Conservation (phyloP, 2,888 invertebrate genomes). For the Chymomyza procnemis region DNA sequence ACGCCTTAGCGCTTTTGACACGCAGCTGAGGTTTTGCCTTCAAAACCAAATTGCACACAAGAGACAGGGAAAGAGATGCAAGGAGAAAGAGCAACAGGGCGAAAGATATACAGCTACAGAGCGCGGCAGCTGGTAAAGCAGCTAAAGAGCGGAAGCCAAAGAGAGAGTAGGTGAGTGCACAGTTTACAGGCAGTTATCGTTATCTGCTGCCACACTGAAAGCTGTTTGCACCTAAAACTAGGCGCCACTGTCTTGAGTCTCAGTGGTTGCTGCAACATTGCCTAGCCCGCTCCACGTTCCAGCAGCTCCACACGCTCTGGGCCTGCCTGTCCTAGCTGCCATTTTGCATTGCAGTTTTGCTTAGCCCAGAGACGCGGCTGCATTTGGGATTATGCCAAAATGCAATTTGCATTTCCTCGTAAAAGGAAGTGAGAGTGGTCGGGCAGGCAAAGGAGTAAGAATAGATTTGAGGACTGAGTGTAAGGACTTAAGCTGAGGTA, state of each 20-base stretch:
- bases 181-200: conserved; percentile 15
- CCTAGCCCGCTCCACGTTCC: conserved; percentile 3
- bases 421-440: no score
- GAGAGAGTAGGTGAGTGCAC: no score
- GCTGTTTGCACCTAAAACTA: conserved; percentile 58
- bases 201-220: conserved; percentile 24
- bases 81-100: no score
- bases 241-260: conserved; percentile 6
- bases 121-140: background rate
- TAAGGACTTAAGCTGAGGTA: background rate
- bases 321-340: conserved; percentile 34
- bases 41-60: background rate
- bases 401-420: conserved; percentile 67
- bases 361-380: conserved; percentile 25
- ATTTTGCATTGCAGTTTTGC: conserved; percentile 11
- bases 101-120: no score
- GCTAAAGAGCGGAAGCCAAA: no score
- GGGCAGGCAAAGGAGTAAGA: no score
- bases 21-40: conserved; percentile 45
- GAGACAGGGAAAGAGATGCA: background rate
- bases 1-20: conserved; percentile 37
- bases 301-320: conserved; percentile 21
- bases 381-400: conserved; percentile 70
- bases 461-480: no score
- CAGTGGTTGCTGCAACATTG: background rate